Conservation (phyloP, 2,113 vertebrate species). For the Verasper variegatus region DNA sequence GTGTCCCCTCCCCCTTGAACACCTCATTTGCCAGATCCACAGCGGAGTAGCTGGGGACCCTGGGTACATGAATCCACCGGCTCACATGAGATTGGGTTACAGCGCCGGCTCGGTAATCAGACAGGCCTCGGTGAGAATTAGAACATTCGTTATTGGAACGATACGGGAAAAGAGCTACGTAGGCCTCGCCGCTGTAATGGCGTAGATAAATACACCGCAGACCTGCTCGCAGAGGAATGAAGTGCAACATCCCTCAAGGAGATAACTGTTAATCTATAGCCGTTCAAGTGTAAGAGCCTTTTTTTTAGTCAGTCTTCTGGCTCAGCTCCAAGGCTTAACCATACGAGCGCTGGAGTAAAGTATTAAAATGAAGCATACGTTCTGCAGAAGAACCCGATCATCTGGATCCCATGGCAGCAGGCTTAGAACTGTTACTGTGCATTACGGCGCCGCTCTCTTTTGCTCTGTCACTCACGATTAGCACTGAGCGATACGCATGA, state of each 20-base stretch:
- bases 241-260: constrained; percentile 50
- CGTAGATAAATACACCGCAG: constrained; percentile 67
- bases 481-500: neutral
- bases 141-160: constrained; percentile 58
- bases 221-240: constrained; percentile 33
- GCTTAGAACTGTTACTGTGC: neutral
- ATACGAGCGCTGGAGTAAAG: neutral
- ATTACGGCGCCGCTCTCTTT: neutral
- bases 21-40: constrained; percentile 71
- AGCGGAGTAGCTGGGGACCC: constrained; percentile 13
- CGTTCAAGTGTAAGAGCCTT: constrained; percentile 23
- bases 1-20: constrained; percentile 62
- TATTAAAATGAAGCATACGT: neutral
- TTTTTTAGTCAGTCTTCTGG: constrained; percentile 27
- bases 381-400: neutral
- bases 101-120: constrained; percentile 32
- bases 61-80: constrained; percentile 49
- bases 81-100: constrained; percentile 20
- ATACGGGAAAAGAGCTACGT: constrained; percentile 67
- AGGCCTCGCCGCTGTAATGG: constrained; percentile 54
- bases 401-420: neutral
- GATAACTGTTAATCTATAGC: constrained; percentile 49
- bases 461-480: neutral
- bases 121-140: constrained; percentile 28
- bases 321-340: constrained; percentile 22